Base-by-base conservation (phyloP, 2,113 vertebrate genomes). In the Pelecanoides urinatrix region DNA sequence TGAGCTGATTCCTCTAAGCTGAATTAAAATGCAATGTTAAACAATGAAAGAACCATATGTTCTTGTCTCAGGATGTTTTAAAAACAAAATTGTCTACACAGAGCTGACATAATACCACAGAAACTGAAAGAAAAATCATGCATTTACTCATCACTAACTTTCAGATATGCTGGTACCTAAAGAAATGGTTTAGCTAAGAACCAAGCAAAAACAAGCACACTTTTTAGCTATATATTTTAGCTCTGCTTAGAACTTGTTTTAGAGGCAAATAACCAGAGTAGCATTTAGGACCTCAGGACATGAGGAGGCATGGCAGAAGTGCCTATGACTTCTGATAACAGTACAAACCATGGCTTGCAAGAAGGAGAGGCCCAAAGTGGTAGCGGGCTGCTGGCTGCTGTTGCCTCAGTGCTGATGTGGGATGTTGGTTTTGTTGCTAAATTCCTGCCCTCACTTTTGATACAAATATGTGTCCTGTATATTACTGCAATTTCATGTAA, bases 1-100 rank as follows among this genome's bases (percentile, higher is more conserved):
- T 22, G 19, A 80, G 50, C 42, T 15, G 49, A 90, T 90, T 92
- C 40, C 40, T 86, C 53, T 78, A 79, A 79, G 27, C 4, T 53
- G 72, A 86, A 73, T 91, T 94, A 70, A 95, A 95, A 92, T 66
- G 26, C 20, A 26, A 19, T 49, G 10, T 74, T 74, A 71, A 70
- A 92, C 82, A 95, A 83, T 73, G 75, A 56, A 86, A 92, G 88
- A 94, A 90, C 86, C 42, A 8, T 74, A 73, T 66, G 72, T 77
- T 80, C 89, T 86, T 89, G 25, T 80, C 84, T 91, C 27, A 25
- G 40, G 18, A 58, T 92, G 25, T 92, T 94, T 94, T 79, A 80
- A 90, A 76, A 94, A 86, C 45, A 92, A 80, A 83, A 73, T 56
- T 83, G 58, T 94, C 72, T 74, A n/a, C 55, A 89, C 27, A 38